Base-by-base conservation (phyloP, 1,140 invertebrate species). In the Drosophila tropicalis region DNA sequence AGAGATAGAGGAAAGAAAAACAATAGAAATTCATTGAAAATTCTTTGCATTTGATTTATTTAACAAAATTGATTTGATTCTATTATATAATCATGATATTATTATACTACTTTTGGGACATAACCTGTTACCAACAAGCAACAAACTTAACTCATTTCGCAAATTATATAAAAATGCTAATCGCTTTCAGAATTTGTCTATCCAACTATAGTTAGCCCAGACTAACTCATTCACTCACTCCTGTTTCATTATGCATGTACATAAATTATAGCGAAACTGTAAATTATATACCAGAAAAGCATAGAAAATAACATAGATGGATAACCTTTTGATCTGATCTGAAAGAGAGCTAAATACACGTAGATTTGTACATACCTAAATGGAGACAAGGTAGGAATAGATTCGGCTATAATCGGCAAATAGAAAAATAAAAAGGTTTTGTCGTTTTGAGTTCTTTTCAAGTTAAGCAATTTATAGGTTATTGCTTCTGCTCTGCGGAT, bases 81-180 rank as follows among this genome's bases (percentile, higher is more conserved):
- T 58, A 10, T 36, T 58, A n/a, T 39, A 15, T 5, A 36, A 58
- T 19, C 56, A 51, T 51, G 44, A 22, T 51, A 51, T 47, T 47
- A 47, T 51, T 51, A 22, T 51, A 51, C 19, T 64, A 39, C 36
- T 39, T 12, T 39, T 39, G 10, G 34, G 34, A 29, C 44, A 76
- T 58, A 76, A 76, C 74, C 32, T 36, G 74, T 76, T 75, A 13
- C 36, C 29, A 55, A 15, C 36, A 41, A 17, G 22, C 29, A 5
- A 51, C 29, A 29, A 25, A 25, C 3, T 60, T 13, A 76, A 54
- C 58, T 61, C 25, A 58, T 39, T 68, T 68, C 63, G 64, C 62
- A 86, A 86, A 82, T 87, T 87, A 82, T 72, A 71, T 67, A 79
- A 79, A 87, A 83, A 87, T 86, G 79, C 65, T 79, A 86, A 86